phyloP scores from a whole-genome alignment of 2,888 invertebrate species.

The Troides oblongomaculatus region DNA sequence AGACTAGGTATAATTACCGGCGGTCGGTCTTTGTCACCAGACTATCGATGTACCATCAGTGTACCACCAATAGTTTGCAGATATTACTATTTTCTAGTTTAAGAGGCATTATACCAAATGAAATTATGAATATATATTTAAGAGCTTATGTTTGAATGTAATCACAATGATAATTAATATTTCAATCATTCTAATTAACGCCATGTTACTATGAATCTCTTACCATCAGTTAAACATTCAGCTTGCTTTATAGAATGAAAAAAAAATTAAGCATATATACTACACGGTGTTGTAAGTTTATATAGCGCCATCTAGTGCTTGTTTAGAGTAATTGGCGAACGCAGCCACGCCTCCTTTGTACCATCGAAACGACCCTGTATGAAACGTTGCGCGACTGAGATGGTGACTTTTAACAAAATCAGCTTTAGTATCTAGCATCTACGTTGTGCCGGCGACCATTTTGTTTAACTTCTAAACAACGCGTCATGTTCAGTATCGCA shows the following conservation, averaged over 20 bases:
- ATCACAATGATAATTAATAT: too few relatives aligned
- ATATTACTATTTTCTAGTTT: too few relatives aligned
- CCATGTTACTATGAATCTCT: too few relatives aligned
- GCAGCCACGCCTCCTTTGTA: conserved; percentile 53
- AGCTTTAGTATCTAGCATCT: conserved; percentile 1
- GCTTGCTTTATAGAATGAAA: not conserved
- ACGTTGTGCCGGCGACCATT: not conserved
- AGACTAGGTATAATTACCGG: not conserved
- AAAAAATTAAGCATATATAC: not conserved
- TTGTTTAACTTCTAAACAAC: not conserved
- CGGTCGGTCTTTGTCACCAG: too few relatives aligned
- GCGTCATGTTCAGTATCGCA: conserved; percentile 34
- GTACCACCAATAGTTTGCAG: too few relatives aligned
- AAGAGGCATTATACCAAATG: too few relatives aligned
- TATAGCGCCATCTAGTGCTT: conserved; percentile 35
- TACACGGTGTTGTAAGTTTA: not conserved
- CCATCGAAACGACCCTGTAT: conserved; percentile 45
- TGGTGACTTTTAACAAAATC: not conserved
- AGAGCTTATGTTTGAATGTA: too few relatives aligned
- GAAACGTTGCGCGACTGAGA: conserved; percentile 40
- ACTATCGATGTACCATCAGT: too few relatives aligned
- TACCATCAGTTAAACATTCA: too few relatives aligned
- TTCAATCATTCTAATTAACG: too few relatives aligned
- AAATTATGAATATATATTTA: too few relatives aligned
- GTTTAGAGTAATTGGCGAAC: conserved; percentile 15